phyloP scores from a whole-genome alignment of 1,140 invertebrate genomes.

The Drosophila lini region DNA sequence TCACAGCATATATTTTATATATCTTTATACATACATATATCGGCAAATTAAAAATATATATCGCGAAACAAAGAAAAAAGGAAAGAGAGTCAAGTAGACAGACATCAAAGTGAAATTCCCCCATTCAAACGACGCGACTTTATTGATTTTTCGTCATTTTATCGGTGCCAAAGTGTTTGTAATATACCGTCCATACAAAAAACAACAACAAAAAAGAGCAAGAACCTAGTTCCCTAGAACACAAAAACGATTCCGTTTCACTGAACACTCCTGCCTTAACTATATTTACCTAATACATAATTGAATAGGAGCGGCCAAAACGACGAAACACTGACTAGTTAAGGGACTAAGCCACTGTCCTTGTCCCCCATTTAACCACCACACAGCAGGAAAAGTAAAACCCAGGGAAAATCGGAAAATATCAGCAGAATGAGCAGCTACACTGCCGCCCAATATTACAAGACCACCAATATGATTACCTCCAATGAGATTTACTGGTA shows the following conservation, averaged over 20 bases:
- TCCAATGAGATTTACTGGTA: constrained; percentile 83
- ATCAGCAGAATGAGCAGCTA: constrained; percentile 69
- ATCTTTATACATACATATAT: constrained; percentile 29
- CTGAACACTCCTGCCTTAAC: constrained; percentile 74
- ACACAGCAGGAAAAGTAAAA: constrained; percentile 2
- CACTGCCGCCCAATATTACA: constrained; percentile 77
- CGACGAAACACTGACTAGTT: constrained; percentile 17
- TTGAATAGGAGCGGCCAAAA: constrained; percentile 27
- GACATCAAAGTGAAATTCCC: constrained; percentile 55
- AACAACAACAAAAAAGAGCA: constrained; percentile 24
- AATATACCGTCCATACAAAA: constrained; percentile 64
- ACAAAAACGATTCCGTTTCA: constrained; percentile 72
- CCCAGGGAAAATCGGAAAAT: constrained; percentile 16
- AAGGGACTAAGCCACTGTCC: constrained; percentile 16
- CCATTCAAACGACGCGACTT: constrained; percentile 9
- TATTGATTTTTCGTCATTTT: constrained; percentile 51
- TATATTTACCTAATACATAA: constrained; percentile 54
- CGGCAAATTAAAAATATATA: constrained; percentile 61
- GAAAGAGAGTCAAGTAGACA: neutral
- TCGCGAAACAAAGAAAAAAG: constrained; percentile 38
- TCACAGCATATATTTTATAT: constrained; percentile 40
- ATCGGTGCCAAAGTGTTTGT: constrained; percentile 73
- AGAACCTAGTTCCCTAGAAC: constrained; percentile 54
- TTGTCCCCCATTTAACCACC: constrained; percentile 9
- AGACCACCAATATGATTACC: constrained; percentile 84